Evolutionary conservation across 2,888 invertebrate genomes (phyloP).

Genomic region (Drosophila testacea): DNA sequence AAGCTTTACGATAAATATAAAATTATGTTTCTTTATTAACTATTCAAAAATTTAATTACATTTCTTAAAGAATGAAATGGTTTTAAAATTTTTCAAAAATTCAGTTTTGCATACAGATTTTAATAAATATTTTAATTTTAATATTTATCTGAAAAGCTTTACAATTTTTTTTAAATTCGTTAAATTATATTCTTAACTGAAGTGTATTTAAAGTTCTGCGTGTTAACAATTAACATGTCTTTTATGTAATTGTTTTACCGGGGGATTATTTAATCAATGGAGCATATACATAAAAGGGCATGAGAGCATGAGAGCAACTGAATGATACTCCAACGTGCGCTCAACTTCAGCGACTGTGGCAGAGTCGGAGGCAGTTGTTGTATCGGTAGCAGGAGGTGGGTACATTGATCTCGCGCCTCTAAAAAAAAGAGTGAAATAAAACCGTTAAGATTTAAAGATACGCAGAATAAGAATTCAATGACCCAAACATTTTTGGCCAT

Average conservation of each 20-base stretch:
- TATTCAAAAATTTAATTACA: too few relatives aligned
- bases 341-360: constrained; percentile 42
- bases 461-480: constrained; percentile 66
- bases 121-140: too few relatives aligned
- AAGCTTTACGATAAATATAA: too few relatives aligned
- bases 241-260: constrained; percentile 30
- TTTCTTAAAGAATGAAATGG: too few relatives aligned
- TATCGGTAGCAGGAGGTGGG: constrained; percentile 25
- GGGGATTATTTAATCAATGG: constrained; percentile 76
- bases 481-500: constrained; percentile 75
- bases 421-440: constrained; percentile 21
- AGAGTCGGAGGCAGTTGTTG: too few relatives aligned
- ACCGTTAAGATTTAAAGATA: constrained; percentile 77
- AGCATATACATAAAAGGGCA: constrained; percentile 64
- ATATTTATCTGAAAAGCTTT: too few relatives aligned
- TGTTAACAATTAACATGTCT: neutral
- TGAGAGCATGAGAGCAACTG: constrained; percentile 45
- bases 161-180: too few relatives aligned
- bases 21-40: too few relatives aligned
- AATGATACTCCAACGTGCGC: constrained; percentile 64
- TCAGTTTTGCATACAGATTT: too few relatives aligned
- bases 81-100: too few relatives aligned
- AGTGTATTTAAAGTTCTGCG: constrained; percentile 43
- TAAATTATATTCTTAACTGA: too few relatives aligned
- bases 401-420: constrained; percentile 69